phyloP scores from a whole-genome alignment of 2,797 vertebrate species.

The Acestrorhynchus altus region DNA sequence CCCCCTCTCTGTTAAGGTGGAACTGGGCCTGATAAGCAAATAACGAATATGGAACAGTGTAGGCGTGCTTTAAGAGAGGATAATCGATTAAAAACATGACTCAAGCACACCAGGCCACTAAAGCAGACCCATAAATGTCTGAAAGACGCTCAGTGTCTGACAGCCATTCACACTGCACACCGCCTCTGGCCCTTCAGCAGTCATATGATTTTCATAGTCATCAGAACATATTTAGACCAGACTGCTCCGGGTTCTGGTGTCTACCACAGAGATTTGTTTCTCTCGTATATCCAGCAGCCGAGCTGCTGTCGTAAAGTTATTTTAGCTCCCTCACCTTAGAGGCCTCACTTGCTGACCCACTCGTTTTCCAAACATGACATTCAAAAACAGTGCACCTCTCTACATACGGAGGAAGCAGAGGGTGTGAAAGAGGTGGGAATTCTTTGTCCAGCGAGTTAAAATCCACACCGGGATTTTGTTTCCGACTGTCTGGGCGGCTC shows the following conservation, averaged over 20 bases:
- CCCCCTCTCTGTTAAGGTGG: slow-evolving; percentile 76
- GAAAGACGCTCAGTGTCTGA: too few species aligned
- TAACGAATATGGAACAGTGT: background rate
- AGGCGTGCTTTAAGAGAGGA: background rate
- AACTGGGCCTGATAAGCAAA: slow-evolving; percentile 28
- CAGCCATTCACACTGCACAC: background rate
- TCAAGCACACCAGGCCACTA: background rate
- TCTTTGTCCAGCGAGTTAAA: too few species aligned
- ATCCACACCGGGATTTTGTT: background rate
- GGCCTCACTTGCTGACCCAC: background rate
- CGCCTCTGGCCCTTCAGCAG: background rate
- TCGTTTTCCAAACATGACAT: background rate
- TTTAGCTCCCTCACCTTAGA: background rate
- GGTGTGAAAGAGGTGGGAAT: too few species aligned
- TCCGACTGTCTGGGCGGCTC: too few species aligned
- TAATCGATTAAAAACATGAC: background rate
- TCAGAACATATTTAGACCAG: slow-evolving; percentile 1
- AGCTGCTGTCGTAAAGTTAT: background rate
- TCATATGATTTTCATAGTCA: slow-evolving; percentile 12
- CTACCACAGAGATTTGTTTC: too few species aligned
- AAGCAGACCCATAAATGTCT: background rate
- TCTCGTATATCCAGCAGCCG: background rate
- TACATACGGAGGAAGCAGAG: background rate
- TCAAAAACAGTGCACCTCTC: background rate
- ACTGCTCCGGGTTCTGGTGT: background rate